phyloP scores from a whole-genome alignment of 2,797 vertebrate genomes.

The Galago senegalensis region DNA sequence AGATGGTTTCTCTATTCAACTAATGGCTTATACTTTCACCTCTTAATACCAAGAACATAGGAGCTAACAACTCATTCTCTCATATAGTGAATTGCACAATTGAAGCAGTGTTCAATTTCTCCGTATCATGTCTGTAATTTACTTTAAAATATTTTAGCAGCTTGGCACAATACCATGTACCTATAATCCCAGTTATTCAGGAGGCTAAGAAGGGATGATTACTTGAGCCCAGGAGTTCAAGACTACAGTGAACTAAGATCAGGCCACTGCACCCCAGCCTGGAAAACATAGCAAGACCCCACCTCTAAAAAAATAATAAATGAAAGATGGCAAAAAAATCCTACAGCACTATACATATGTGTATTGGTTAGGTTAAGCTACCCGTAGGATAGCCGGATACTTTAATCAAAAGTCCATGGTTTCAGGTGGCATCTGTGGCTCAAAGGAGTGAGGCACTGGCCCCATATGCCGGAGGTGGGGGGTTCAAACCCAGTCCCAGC shows the following conservation, averaged over 20 bases:
- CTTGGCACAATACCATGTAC: too few species aligned
- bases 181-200: too few species aligned
- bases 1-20: not conserved
- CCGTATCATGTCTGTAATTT: not conserved
- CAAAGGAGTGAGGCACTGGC: too few species aligned
- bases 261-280: too few species aligned
- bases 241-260: too few species aligned
- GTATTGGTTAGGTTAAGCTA: not conserved
- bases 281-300: too few species aligned
- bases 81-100: not conserved
- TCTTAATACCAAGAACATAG: not conserved
- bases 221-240: too few species aligned
- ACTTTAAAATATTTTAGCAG: not conserved
- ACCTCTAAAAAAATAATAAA: too few species aligned
- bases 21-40: not conserved
- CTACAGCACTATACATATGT: not conserved
- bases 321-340: not conserved
- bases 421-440: too few species aligned
- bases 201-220: too few species aligned
- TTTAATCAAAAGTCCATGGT: not conserved
- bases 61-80: conserved; percentile 21
- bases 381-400: not conserved
- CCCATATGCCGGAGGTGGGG: too few species aligned
- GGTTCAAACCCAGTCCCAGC: too few species aligned
- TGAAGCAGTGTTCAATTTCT: not conserved